Evolutionary conservation across 2,888 invertebrate species (phyloP).

Genomic region (Aphidius colemani): DNA sequence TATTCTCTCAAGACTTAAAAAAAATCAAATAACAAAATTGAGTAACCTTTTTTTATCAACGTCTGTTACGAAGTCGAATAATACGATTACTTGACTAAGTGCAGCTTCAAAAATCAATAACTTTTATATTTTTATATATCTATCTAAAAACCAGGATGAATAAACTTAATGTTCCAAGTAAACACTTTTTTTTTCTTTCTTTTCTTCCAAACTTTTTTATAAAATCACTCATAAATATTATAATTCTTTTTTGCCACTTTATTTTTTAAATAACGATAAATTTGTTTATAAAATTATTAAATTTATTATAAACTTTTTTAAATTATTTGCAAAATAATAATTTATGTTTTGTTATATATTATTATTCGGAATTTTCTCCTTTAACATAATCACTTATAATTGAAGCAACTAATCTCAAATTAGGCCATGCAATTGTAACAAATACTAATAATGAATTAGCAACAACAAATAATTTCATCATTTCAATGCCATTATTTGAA

Average conservation of each 20-base stretch:
- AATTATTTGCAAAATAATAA: no score
- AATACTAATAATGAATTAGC: constrained; percentile 76
- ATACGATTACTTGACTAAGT: constrained; percentile 12
- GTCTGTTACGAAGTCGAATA: constrained; percentile 4
- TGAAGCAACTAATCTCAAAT: constrained; percentile 66
- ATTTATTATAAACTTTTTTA: no score
- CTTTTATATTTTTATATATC: no score
- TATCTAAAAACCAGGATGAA: neutral
- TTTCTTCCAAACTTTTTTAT: neutral
- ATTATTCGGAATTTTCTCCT: constrained; percentile 41
- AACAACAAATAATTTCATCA: constrained; percentile 80
- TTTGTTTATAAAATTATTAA: neutral
- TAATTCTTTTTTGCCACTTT: constrained; percentile 3
- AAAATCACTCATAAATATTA: neutral
- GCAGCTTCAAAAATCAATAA: constrained; percentile 18
- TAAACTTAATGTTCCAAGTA: constrained; percentile 13
- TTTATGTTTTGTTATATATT: neutral
- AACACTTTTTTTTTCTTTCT: constrained; percentile 8
- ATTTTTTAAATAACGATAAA: no score
- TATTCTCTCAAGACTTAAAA: no score
- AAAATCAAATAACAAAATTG: no score
- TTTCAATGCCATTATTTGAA: constrained; percentile 71
- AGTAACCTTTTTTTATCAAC: neutral
- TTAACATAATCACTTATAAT: constrained; percentile 58
- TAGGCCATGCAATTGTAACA: constrained; percentile 75